phyloP scores from a whole-genome alignment of 2,888 invertebrate genomes.

The Bugulina stolonifera region DNA sequence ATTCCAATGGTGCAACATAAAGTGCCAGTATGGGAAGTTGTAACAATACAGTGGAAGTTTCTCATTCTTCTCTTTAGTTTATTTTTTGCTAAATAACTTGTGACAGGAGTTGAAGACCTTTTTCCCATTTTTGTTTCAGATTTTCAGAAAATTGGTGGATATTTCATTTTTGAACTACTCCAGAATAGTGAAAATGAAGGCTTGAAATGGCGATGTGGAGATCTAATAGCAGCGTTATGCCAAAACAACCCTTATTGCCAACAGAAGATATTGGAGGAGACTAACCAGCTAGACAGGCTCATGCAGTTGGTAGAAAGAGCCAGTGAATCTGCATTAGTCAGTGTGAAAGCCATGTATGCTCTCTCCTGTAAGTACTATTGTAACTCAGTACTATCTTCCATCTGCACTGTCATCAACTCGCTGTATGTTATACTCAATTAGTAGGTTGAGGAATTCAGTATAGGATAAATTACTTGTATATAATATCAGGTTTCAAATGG shows the following conservation, averaged over 20 bases:
- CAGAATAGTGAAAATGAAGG: constrained; percentile 61
- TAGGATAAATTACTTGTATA: neutral
- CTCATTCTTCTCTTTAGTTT: neutral
- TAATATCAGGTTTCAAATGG: neutral
- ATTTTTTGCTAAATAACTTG: neutral
- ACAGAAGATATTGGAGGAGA: constrained; percentile 60
- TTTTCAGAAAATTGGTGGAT: constrained; percentile 78
- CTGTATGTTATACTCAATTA: too few species aligned
- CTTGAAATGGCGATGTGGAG: constrained; percentile 63
- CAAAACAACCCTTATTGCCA: constrained; percentile 85
- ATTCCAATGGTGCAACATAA: too few species aligned
- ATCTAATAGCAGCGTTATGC: constrained; percentile 69
- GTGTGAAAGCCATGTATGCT: constrained; percentile 69
- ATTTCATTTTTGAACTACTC: constrained; percentile 65
- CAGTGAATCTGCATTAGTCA: constrained; percentile 50
- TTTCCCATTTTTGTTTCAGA: constrained; percentile 56
- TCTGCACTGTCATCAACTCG: too few species aligned
- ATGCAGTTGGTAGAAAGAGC: neutral
- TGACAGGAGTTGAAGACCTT: too few species aligned
- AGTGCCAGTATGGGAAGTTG: too few species aligned
- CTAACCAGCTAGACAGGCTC: constrained; percentile 54
- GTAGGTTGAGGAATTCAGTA: too few species aligned
- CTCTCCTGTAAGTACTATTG: constrained; percentile 73
- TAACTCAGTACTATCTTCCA: constrained; percentile 23
- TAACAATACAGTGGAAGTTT: too few species aligned